Base-by-base conservation (phyloP, 1,140 invertebrate genomes). In the Drosophila funebris region DNA sequence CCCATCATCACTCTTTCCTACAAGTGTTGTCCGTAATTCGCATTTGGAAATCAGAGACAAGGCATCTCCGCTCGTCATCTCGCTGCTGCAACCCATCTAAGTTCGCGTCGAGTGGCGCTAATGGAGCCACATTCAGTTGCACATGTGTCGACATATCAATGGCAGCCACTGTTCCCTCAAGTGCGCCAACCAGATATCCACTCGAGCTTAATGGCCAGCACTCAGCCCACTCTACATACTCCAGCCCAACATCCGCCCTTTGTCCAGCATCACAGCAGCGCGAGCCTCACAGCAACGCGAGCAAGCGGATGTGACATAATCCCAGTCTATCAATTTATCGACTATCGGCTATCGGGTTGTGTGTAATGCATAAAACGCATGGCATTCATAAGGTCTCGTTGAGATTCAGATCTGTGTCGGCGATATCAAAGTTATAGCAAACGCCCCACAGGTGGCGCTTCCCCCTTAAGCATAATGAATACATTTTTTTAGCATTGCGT, bases 231-330 rank as follows among this genome's bases (percentile, higher is more conserved):
- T n/a, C n/a, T n/a, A n/a, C n/a, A n/a, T n/a, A n/a, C n/a, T n/a
- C n/a, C n/a, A n/a, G n/a, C n/a, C n/a, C n/a, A n/a, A n/a, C n/a
- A n/a, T 58, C 46, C 46, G 13, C 0, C 13, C 43, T 14, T 14
- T 1, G 11, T 8, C 5, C 52, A 50, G 54, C 43, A 61, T 52
- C 58, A n/a, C n/a, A n/a, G n/a, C n/a, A n/a, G n/a, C n/a, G n/a
- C n/a, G n/a, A n/a, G n/a, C n/a, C n/a, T n/a, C n/a, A n/a, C 52
- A 50, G 54, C 43, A 61, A 41, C 58, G 20, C 50, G 11, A 18
- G 6, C 56, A 41, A 71, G 62, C 83, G 83, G 83, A 88, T 88
- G 78, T 88, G 83, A 88, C 83, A 88, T 88, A 88, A 88, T 88
- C 76, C 76, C 50, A 11, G 24, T n/a, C 39, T 24, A 41, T 20